Evolutionary conservation across 2,888 invertebrate genomes (phyloP), one percentile per base, ranked within the genome.

Genomic region (Scaptomyza caliginosa): DNA sequence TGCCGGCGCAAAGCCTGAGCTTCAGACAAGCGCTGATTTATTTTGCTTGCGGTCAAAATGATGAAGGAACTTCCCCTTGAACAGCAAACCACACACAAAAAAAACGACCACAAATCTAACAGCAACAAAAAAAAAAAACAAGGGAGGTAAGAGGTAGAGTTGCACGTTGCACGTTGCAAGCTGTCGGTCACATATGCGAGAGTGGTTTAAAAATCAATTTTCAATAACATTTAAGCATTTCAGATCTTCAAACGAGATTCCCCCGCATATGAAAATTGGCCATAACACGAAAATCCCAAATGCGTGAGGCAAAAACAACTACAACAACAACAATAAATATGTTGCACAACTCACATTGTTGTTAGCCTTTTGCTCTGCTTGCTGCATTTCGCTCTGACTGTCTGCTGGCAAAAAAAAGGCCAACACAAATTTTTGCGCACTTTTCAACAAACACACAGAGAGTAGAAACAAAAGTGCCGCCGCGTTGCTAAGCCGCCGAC

Each of bases 11-110:
- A 52, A 59, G 71, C 48, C 42, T 32, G 50, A 59, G 75, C 46
- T 57, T 4, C 74, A 72, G 87, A 82, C 87, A 82, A 86, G 87
- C 87, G 81, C 69, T 83, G 82, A 83, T 83, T 83, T 83, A 83
- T 83, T 75, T 83, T 49, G 82, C 87, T 75, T 75, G 85, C 85
- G 82, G 87, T 77, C 75, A 62, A 72, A 82, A 86, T 82, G 82
- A 86, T 75, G 81, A 74, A 86, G 81, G 85, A 84, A 77, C 86
- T 79, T 74, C 66, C 59, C 60, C 40, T 43, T 43, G 55, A 51
- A 42, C 56, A 43, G 39, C 48, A 38, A 57, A 43, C 36, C n/a
- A n/a, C n/a, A n/a, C 6, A 13, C 13, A 13, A 32, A 32, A 13
- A 32, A 32, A 32, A 13, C 69, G 77, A 34, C 51, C 66, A 56